Percentiles rank a stretch among this genome's conserved stretches.
phyloP scores from a whole-genome alignment of 1,140 invertebrate species.

The Drosophila cardini region DNA sequence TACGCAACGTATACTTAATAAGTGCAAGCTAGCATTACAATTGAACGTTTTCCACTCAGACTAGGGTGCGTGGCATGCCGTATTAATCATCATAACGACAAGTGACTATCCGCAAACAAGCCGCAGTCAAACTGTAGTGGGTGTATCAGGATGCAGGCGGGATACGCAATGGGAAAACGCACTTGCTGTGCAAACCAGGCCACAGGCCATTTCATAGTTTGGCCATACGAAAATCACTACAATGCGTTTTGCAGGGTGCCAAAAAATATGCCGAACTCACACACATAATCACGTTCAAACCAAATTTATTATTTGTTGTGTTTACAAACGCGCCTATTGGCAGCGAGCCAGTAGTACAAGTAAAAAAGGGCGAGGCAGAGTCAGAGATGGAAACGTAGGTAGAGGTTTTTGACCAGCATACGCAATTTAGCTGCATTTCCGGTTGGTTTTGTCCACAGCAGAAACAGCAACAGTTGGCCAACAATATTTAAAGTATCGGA shows the following conservation, averaged over 20 bases:
- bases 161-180: background rate
- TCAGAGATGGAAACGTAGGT: slow-evolving; percentile 16
- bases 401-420: slow-evolving; percentile 41
- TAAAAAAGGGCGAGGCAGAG: slow-evolving; percentile 20
- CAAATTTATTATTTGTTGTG: slow-evolving; percentile 77
- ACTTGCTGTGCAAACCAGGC: slow-evolving; percentile 47
- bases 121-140: slow-evolving; percentile 16
- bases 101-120: slow-evolving; percentile 61
- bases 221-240: slow-evolving; percentile 58
- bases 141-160: background rate
- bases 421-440: slow-evolving; percentile 72
- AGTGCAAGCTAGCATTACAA: slow-evolving; percentile 71
- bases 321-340: slow-evolving; percentile 65
- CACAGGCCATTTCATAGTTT: slow-evolving; percentile 69
- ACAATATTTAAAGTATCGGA: slow-evolving; percentile 57
- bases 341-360: slow-evolving; percentile 39
- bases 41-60: slow-evolving; percentile 64
- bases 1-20: slow-evolving; percentile 51
- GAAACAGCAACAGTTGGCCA: slow-evolving; percentile 67
- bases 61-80: slow-evolving; percentile 56
- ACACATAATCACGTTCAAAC: slow-evolving; percentile 31
- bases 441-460: slow-evolving; percentile 8
- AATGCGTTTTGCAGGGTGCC: slow-evolving; percentile 57
- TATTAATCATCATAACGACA: slow-evolving; percentile 80
- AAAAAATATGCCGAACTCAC: slow-evolving; percentile 72